Evolutionary conservation across 2,797 vertebrate species (phyloP).

Genomic region (Melanogrammus aeglefinus): DNA sequence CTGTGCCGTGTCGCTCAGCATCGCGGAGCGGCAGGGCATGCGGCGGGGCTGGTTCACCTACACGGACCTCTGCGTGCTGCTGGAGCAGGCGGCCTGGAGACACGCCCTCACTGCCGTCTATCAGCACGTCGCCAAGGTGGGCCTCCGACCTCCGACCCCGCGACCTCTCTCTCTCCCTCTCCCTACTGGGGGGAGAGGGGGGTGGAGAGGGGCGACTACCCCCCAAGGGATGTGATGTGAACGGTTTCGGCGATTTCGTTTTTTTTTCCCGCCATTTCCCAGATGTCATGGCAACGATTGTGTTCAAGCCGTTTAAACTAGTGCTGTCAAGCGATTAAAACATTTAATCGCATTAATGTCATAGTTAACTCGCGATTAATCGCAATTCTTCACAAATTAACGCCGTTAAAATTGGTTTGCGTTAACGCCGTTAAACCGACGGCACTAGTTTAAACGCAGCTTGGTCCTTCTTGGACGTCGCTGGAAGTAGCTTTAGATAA

Average conservation of each 20-base stretch:
- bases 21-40: constrained; percentile 88
- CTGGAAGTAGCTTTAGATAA: too few species aligned
- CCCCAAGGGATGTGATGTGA: background rate
- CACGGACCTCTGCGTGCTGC: constrained; percentile 91
- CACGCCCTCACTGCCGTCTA: constrained; percentile 82
- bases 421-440: too few species aligned
- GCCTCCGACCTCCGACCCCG: background rate
- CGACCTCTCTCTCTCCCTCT: too few species aligned
- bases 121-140: constrained; percentile 88
- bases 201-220: background rate
- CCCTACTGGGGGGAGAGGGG: background rate
- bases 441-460: too few species aligned
- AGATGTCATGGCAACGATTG: background rate
- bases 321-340: too few species aligned
- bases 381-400: too few species aligned
- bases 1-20: constrained; percentile 64
- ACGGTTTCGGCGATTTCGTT: background rate
- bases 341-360: too few species aligned
- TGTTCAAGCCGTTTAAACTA: background rate
- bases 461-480: too few species aligned
- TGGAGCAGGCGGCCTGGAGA: constrained; percentile 89
- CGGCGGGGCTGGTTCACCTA: constrained; percentile 97
- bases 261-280: background rate
- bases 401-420: too few species aligned
- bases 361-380: too few species aligned